Evolutionary conservation across 2,888 invertebrate species (phyloP).

Genomic region (Nasonia oneida): DNA sequence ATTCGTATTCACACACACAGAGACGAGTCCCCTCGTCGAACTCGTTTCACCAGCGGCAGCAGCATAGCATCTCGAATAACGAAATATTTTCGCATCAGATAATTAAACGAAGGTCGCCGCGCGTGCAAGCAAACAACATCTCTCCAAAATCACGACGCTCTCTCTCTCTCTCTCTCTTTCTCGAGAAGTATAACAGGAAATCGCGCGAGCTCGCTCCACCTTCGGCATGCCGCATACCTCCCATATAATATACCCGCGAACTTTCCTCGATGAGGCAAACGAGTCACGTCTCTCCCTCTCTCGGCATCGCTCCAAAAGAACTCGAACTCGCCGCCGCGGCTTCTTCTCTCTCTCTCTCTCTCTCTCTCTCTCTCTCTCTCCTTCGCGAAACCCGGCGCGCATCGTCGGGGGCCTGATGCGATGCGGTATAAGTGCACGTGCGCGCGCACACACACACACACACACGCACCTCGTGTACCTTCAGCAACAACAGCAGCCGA

Average conservation of each 20-base stretch:
- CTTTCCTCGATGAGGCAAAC: slow-evolving; percentile 47
- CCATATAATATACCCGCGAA: neutral
- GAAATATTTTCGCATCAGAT: neutral
- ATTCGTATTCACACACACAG: too few species aligned
- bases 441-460: neutral
- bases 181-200: slow-evolving; percentile 46
- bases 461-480: neutral
- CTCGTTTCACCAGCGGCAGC: neutral
- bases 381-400: slow-evolving; percentile 12
- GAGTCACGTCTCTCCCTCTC: slow-evolving; percentile 48
- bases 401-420: too few species aligned
- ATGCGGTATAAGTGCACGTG: neutral
- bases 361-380: neutral
- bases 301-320: slow-evolving; percentile 51
- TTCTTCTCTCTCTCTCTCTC: neutral
- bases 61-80: neutral
- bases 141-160: neutral
- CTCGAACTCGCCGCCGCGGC: slow-evolving; percentile 9
- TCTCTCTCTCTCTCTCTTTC: neutral
- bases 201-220: neutral
- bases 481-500: slow-evolving; percentile 17
- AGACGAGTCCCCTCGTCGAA: neutral
- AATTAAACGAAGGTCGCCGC: slow-evolving; percentile 1
- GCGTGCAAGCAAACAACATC: slow-evolving; percentile 1
- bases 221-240: neutral